phyloP scores from a whole-genome alignment of 2,113 vertebrate genomes.

The Mustela nigripes region DNA sequence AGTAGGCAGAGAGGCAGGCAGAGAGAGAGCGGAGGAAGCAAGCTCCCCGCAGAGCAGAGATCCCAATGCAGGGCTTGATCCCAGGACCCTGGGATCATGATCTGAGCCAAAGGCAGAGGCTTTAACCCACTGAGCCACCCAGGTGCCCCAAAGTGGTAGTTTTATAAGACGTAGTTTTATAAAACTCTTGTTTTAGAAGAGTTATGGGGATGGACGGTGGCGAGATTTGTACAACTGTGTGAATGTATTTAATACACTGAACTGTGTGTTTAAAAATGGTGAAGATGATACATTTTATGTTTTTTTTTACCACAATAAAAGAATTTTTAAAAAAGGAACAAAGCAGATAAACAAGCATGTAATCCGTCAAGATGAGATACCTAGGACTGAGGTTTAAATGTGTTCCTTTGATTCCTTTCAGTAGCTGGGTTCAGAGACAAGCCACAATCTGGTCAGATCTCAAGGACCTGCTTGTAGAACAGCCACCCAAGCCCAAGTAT shows the following conservation, averaged over 20 bases:
- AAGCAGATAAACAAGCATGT: neutral
- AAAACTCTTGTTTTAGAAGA: neutral
- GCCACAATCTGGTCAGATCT: neutral
- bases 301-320: neutral
- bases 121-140: too few relatives aligned
- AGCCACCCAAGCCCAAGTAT: too few relatives aligned
- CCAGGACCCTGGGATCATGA: too few relatives aligned
- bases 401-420: neutral
- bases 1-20: too few relatives aligned
- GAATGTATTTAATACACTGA: neutral
- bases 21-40: too few relatives aligned
- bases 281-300: neutral
- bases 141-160: neutral
- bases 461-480: neutral
- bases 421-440: neutral
- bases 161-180: neutral
- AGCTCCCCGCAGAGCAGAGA: too few relatives aligned
- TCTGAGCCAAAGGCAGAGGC: too few relatives aligned
- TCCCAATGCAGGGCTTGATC: too few relatives aligned
- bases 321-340: conserved; percentile 35
- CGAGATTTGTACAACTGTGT: neutral
- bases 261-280: neutral
- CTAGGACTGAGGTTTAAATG: neutral
- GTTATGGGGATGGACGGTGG: neutral
- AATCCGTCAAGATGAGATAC: neutral